Evolutionary conservation across 2,113 vertebrate species (phyloP).

Genomic region (Cololabis saira): DNA sequence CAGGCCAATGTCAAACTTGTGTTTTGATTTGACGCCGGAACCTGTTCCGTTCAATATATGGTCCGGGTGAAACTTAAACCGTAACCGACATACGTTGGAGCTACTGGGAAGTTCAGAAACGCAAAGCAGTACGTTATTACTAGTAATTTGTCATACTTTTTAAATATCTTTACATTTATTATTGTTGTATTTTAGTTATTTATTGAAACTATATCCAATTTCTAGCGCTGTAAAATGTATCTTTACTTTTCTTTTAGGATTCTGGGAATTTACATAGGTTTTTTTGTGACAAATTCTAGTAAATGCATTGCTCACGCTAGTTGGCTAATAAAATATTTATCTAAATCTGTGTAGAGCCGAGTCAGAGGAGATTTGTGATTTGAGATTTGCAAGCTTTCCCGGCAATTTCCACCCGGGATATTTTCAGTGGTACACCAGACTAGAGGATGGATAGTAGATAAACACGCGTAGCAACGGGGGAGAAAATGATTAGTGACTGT

Average conservation of each 20-base stretch:
- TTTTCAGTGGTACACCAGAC: slow-evolving; percentile 33
- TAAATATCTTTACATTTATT: background rate
- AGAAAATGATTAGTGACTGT: background rate
- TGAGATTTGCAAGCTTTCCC: too few species aligned
- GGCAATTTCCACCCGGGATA: slow-evolving; percentile 38
- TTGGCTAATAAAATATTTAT: too few species aligned
- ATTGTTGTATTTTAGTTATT: too few species aligned
- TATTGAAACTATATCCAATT: too few species aligned
- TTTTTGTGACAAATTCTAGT: too few species aligned
- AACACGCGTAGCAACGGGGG: too few species aligned
- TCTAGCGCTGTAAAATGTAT: too few species aligned
- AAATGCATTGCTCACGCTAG: too few species aligned
- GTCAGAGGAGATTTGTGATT: too few species aligned
- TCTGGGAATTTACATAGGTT: too few species aligned
- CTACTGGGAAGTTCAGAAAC: background rate
- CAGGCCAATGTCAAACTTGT: slow-evolving; percentile 60
- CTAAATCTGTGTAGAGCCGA: too few species aligned
- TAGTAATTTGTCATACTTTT: background rate
- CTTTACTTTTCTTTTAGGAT: too few species aligned
- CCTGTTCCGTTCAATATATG: background rate
- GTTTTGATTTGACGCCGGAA: slow-evolving; percentile 53
- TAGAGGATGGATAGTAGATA: background rate
- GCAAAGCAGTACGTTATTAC: background rate
- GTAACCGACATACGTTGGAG: background rate
- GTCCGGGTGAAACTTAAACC: slow-evolving; percentile 25